Conservation (phyloP, 2,113 vertebrate species). For the Donacobius atricapilla region DNA sequence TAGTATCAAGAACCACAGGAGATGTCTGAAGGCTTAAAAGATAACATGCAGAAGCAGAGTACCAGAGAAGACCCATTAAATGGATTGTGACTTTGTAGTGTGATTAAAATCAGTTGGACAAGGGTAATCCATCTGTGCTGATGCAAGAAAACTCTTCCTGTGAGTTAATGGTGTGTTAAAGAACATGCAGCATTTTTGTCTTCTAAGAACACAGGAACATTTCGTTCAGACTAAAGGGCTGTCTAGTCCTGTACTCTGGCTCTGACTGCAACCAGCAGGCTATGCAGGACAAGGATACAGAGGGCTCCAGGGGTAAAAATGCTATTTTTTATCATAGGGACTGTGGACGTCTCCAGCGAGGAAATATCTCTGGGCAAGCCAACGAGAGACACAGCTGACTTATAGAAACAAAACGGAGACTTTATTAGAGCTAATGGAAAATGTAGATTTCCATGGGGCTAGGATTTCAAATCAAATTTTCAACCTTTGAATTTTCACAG, state of each 20-base stretch:
- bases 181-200: not conserved
- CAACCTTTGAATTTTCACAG: not conserved
- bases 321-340: not conserved
- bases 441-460: not conserved
- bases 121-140: slow-evolving; percentile 31
- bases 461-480: slow-evolving; percentile 5
- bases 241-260: not conserved
- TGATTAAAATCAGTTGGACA: slow-evolving; percentile 41
- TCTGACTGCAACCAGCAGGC: not conserved
- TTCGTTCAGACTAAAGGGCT: slow-evolving; percentile 13
- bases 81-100: not conserved
- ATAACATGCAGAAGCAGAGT: not conserved
- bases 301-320: not conserved
- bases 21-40: not conserved
- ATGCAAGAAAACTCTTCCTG: slow-evolving; percentile 13
- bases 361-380: not conserved
- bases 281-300: not conserved
- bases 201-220: slow-evolving; percentile 11
- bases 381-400: not conserved
- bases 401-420: not conserved
- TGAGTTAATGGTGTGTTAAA: slow-evolving; percentile 55
- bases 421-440: not conserved
- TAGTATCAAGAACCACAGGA: not conserved
- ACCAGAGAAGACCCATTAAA: not conserved
- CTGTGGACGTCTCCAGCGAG: not conserved